A percentile compares a stretch with the other conserved stretches of the same genome.
phyloP scores from a whole-genome alignment of 2,888 invertebrate genomes.

The Plutella xylostella region DNA sequence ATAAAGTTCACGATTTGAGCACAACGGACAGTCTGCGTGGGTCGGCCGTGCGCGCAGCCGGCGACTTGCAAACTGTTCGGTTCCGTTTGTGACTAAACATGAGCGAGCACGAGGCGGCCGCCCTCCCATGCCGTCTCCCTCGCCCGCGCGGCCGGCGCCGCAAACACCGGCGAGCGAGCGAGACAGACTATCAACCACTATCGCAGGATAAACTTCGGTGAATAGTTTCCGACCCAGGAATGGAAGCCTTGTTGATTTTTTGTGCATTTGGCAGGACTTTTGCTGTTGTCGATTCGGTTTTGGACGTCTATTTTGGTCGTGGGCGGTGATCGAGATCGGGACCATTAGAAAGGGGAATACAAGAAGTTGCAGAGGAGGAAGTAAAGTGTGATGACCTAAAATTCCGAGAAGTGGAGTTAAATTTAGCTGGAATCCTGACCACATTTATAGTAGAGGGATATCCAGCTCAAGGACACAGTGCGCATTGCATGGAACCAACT shows the following conservation, averaged over 20 bases:
- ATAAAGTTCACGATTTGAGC: conserved; percentile 54
- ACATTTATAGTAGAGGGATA: conserved; percentile 21
- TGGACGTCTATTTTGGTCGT: conserved; percentile 51
- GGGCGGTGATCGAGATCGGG: conserved; percentile 28
- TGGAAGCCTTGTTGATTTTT: conserved; percentile 50
- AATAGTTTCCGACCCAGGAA: conserved; percentile 58
- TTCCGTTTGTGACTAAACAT: conserved; percentile 55
- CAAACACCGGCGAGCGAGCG: conserved; percentile 33
- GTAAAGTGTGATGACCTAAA: conserved; percentile 34
- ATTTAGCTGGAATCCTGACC: conserved; percentile 24
- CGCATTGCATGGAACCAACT: no score
- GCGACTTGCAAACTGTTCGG: conserved; percentile 67
- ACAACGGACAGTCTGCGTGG: conserved; percentile 51
- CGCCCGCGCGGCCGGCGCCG: conserved; percentile 25
- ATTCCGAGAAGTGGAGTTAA: conserved; percentile 35
- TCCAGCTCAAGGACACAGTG: conserved; percentile 28
- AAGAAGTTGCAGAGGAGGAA: conserved; percentile 29
- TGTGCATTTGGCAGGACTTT: conserved; percentile 59
- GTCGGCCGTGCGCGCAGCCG: conserved; percentile 60
- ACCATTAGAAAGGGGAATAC: neutral
- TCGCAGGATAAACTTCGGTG: conserved; percentile 61
- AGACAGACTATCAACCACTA: conserved; percentile 36
- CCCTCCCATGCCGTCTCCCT: conserved; percentile 60
- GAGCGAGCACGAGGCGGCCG: conserved; percentile 58
- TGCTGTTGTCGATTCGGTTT: conserved; percentile 39